Evolutionary conservation across 2,888 invertebrate genomes (phyloP).

Genomic region (Kuschelorhynchus macadamiae): DNA sequence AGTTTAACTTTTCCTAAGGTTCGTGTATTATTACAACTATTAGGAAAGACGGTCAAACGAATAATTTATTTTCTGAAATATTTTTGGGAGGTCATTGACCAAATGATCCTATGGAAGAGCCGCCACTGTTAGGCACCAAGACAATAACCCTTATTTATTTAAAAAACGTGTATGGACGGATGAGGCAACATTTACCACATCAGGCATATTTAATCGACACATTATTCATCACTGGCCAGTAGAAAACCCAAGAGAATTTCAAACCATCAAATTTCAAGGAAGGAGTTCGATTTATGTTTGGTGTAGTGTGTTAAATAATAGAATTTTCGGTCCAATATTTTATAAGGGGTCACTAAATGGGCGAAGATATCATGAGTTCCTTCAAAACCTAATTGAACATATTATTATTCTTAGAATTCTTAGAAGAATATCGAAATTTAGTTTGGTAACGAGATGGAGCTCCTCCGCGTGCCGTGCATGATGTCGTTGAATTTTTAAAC

Average conservation of each 20-base stretch:
- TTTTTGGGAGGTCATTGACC: too few relatives aligned
- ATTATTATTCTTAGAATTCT: too few relatives aligned
- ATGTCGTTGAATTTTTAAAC: too few relatives aligned
- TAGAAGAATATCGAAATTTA: too few relatives aligned
- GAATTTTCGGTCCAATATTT: background rate
- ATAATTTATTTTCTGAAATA: too few relatives aligned
- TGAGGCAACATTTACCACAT: constrained; percentile 1
- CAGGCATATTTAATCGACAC: background rate
- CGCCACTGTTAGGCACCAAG: background rate
- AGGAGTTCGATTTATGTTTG: background rate
- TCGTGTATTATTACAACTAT: too few relatives aligned
- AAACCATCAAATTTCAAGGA: background rate
- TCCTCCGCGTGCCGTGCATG: too few relatives aligned
- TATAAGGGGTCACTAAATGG: background rate
- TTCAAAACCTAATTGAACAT: background rate
- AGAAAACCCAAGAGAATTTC: constrained; percentile 4
- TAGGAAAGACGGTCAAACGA: too few relatives aligned
- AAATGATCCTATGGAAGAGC: too few relatives aligned
- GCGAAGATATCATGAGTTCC: background rate
- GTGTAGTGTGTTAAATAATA: constrained; percentile 1
- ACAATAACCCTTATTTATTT: background rate
- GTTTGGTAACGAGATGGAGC: too few relatives aligned
- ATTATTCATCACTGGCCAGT: background rate
- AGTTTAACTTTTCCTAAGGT: too few relatives aligned
- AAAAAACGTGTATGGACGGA: background rate